Conservation (phyloP, 35 echinoderm and acorn worm genomes). For the Strongylocentrotus purpuratus region DNA sequence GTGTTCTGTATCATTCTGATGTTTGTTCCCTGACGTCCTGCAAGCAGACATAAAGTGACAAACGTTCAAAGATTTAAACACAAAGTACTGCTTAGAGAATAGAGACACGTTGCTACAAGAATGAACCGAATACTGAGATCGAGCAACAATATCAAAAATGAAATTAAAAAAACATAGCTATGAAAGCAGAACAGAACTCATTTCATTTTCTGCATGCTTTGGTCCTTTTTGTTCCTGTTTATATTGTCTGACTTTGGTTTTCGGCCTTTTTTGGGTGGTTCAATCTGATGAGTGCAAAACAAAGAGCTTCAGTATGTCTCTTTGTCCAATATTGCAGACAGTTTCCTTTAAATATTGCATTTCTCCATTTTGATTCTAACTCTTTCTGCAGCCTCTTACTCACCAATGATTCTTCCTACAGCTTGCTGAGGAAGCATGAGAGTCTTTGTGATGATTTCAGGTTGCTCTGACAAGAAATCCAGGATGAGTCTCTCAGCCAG, state of each 20-base stretch:
- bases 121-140: too few relatives aligned
- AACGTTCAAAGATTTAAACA: not conserved
- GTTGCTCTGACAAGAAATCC: slow-evolving; percentile 61
- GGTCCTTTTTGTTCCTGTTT: too few relatives aligned
- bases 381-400: not conserved
- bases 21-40: slow-evolving; percentile 80
- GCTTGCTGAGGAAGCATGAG: slow-evolving; percentile 73
- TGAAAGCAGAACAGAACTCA: too few relatives aligned
- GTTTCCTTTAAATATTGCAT: too few relatives aligned
- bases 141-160: too few relatives aligned
- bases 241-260: too few relatives aligned
- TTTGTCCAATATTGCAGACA: not conserved
- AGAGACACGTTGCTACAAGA: too few relatives aligned
- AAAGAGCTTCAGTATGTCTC: not conserved
- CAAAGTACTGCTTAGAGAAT: too few relatives aligned
- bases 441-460: slow-evolving; percentile 63
- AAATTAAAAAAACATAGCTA: too few relatives aligned
- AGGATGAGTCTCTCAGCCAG: slow-evolving; percentile 73
- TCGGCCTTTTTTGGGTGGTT: too few relatives aligned
- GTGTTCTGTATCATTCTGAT: slow-evolving; percentile 74
- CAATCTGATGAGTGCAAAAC: too few relatives aligned
- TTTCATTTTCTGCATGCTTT: too few relatives aligned
- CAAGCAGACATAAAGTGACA: not conserved
- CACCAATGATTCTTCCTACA: slow-evolving; percentile 89
- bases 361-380: not conserved